Evolutionary conservation across 1,140 invertebrate genomes (phyloP), one percentile per base, ranked within the genome.

Genomic region (Drosophila asahinai): DNA sequence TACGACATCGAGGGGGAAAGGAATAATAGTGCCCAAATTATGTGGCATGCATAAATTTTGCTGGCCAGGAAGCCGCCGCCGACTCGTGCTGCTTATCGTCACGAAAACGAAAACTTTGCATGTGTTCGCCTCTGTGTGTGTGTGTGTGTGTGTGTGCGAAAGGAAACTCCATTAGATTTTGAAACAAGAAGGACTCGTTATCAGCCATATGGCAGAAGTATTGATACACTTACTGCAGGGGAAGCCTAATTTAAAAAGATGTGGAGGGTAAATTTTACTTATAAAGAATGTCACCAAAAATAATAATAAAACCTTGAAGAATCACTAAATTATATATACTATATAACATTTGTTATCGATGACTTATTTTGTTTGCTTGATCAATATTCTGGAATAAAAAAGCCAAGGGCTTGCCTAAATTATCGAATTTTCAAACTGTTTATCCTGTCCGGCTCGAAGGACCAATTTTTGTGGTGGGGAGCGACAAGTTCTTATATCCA

Each of bases 41-140:
- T 87, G 83, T 87, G 76, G 80, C 83, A 81, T 89, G 83, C 83
- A 87, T 87, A 87, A 87, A 87, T 87, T 87, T 83, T 81, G 67
- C 62, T 64, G 77, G 76, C 79, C 83, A 86, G 83, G 83, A 86
- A 86, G 64, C 80, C 79, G 67, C 63, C 75, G 38, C 19, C 19
- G 79, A 79, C 83, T 86, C 83, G 66, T 82, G 65, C 84, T 80
- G 78, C 83, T 87, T 87, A 87, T 87, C 83, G 80, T 64, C 68
- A 86, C 79, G 79, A 72, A 83, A 72, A 79, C 65, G 40, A 87
- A 86, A 86, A 86, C 77, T 87, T 86, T 87, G 54, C 80, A 80
- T 76, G 63, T 62, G 65, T 61, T 27, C 42, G 25, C n/a, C 17
- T 22, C 27, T 7, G 42, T 27, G 42, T 49, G 40, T 25, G 45